Evolutionary conservation across 53 echinoderm and acorn worm species (phyloP).

Genomic region (Patiria pectinifera): DNA sequence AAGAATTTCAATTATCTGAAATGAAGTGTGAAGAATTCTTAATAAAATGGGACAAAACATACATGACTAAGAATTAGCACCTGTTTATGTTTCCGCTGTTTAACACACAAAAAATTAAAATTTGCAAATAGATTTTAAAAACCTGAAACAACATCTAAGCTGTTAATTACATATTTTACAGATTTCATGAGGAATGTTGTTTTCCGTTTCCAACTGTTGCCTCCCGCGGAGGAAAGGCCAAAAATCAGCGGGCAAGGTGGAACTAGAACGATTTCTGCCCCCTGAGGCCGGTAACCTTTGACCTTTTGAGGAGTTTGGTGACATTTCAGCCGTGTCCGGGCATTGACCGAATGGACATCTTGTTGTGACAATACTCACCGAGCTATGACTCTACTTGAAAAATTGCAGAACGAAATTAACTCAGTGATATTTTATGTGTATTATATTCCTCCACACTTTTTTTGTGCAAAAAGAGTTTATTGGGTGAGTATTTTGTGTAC

Average conservation of each 20-base stretch:
- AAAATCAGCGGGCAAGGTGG: conserved; percentile 12
- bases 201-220: background rate
- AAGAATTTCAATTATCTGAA: background rate
- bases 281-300: conserved; percentile 11
- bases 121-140: background rate
- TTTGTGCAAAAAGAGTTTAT: too few relatives aligned
- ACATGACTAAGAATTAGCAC: too few relatives aligned
- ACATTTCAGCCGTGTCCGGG: background rate
- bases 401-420: too few relatives aligned
- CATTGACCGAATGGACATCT: conserved; percentile 39
- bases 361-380: background rate
- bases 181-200: background rate
- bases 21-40: background rate
- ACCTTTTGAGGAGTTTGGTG: background rate
- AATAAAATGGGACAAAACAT: background rate
- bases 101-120: background rate
- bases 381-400: background rate
- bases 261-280: background rate
- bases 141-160: background rate
- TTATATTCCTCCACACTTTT: too few relatives aligned
- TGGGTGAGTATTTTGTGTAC: too few relatives aligned
- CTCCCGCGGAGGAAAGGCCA: conserved; percentile 6
- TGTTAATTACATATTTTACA: background rate
- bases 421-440: too few relatives aligned
- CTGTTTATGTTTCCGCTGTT: too few relatives aligned